Evolutionary conservation across 2,797 vertebrate species (phyloP).

Genomic region (Cyprinella venusta): DNA sequence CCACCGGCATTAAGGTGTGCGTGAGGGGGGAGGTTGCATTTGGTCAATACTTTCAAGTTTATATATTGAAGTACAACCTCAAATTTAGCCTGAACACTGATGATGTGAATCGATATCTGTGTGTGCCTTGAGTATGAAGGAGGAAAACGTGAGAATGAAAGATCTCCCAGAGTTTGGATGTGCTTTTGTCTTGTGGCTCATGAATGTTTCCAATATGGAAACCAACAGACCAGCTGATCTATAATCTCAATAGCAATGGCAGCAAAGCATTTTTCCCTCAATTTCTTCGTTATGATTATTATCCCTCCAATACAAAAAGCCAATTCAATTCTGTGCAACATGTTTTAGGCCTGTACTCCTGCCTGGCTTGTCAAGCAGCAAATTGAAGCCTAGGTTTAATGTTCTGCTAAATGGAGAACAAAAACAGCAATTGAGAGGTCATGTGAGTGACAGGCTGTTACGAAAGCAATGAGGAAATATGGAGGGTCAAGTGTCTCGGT

Average conservation of each 20-base stretch:
- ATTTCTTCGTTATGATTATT: constrained; percentile 73
- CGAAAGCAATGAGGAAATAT: constrained; percentile 70
- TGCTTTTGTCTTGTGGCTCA: constrained; percentile 18
- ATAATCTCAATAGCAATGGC: constrained; percentile 28
- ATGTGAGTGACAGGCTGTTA: constrained; percentile 78
- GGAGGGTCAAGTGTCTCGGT: constrained; percentile 11
- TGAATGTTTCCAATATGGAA: constrained; percentile 7
- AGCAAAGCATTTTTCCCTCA: constrained; percentile 40
- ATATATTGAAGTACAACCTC: constrained; percentile 18
- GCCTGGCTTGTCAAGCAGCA: constrained; percentile 75
- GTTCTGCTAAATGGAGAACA: constrained; percentile 77
- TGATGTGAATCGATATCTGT: constrained; percentile 8
- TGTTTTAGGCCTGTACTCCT: constrained; percentile 71
- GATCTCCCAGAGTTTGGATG: neutral
- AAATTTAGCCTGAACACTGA: constrained; percentile 25
- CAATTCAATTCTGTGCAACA: constrained; percentile 62
- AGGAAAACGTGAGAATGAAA: neutral
- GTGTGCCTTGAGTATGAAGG: neutral
- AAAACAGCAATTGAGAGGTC: constrained; percentile 82
- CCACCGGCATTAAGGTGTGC: constrained; percentile 6
- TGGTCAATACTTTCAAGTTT: constrained; percentile 25
- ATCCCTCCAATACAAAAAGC: constrained; percentile 61
- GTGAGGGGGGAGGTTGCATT: neutral
- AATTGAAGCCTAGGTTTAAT: constrained; percentile 81
- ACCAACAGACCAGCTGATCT: neutral